Percentiles rank a stretch among this genome's conserved stretches.
These are phyloP conservation scores for Eonycteris spelaea DNA, from an alignment of 2,113 vertebrate species.

Conservation along the genomic window DNA sequence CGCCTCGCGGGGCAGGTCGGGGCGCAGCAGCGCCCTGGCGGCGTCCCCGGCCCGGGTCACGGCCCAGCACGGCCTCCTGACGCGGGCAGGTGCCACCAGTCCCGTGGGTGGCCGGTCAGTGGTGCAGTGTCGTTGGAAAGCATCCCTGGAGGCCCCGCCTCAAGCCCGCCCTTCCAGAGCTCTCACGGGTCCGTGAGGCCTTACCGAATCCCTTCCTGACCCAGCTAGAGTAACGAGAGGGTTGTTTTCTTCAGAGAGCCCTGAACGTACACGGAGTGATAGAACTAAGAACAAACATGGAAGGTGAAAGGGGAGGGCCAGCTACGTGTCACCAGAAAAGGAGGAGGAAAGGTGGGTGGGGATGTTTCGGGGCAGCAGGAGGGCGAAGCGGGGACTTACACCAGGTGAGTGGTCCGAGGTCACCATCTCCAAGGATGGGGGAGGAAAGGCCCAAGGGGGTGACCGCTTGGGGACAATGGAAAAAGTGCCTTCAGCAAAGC, in stretches of 20 bases:
- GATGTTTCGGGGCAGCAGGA: no score
- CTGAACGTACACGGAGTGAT: not conserved
- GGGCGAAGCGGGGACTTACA: not conserved
- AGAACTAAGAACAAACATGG: not conserved
- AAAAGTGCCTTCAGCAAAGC: not conserved
- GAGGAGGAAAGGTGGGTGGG: not conserved
- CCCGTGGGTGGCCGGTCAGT: not conserved
- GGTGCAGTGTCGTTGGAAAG: not conserved
- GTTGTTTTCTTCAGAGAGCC: not conserved
- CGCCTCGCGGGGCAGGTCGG: no score
- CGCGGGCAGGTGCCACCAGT: not conserved
- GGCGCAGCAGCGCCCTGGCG: no score
- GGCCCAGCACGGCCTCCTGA: not conserved
- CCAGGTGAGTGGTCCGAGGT: not conserved
- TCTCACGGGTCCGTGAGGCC: not conserved
- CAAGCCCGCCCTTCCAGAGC: not conserved
- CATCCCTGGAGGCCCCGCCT: not conserved
- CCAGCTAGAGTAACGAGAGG: not conserved
- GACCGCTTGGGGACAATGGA: not conserved
- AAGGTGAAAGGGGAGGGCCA: not conserved
- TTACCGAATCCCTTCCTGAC: not conserved
- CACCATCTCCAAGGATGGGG: not conserved
- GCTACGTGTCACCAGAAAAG: not conserved
- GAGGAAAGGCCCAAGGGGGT: not conserved
- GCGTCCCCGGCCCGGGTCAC: no score